These are phyloP conservation scores for Caenorhabditis sinica DNA, from an alignment of 2,888 invertebrate genomes.

Conservation along the genomic window DNA sequence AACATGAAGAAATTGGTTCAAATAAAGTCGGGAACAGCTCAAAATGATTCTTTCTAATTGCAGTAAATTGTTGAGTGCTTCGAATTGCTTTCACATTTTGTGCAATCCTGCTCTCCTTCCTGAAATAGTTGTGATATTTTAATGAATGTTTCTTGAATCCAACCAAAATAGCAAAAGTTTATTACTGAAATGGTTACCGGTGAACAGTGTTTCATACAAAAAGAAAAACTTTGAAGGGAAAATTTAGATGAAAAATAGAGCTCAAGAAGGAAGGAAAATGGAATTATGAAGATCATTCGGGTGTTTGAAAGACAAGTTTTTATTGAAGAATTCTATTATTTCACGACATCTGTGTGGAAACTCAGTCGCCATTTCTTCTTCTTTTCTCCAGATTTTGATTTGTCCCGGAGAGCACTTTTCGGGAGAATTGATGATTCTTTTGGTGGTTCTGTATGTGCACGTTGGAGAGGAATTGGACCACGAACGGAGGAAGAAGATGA, in stretches of 20 bases:
- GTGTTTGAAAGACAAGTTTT: conserved; percentile 45
- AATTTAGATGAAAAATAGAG: conserved; percentile 8
- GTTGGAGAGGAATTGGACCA: conserved; percentile 60
- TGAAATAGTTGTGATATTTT: background rate
- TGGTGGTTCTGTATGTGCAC: conserved; percentile 61
- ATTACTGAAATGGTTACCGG: conserved; percentile 38
- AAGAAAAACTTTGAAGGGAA: background rate
- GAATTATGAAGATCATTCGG: conserved; percentile 31
- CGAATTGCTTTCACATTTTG: too few relatives aligned
- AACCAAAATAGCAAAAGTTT: background rate
- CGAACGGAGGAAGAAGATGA: conserved; percentile 41
- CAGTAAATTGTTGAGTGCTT: too few relatives aligned
- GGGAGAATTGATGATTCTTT: conserved; percentile 55
- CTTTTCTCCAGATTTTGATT: conserved; percentile 69
- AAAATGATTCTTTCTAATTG: too few relatives aligned
- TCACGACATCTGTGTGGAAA: conserved; percentile 67
- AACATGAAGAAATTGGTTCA: conserved; percentile 17
- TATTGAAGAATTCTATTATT: background rate
- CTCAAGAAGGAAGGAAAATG: conserved; percentile 9
- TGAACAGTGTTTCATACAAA: conserved; percentile 41
- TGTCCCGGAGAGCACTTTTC: conserved; percentile 71
- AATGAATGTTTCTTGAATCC: background rate
- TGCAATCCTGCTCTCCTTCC: too few relatives aligned
- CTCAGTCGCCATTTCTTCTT: conserved; percentile 73
- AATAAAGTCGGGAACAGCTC: conserved; percentile 1